These are phyloP conservation scores for Larimichthys crocea DNA, from an alignment of 2,113 vertebrate genomes.

Conservation along the genomic window DNA sequence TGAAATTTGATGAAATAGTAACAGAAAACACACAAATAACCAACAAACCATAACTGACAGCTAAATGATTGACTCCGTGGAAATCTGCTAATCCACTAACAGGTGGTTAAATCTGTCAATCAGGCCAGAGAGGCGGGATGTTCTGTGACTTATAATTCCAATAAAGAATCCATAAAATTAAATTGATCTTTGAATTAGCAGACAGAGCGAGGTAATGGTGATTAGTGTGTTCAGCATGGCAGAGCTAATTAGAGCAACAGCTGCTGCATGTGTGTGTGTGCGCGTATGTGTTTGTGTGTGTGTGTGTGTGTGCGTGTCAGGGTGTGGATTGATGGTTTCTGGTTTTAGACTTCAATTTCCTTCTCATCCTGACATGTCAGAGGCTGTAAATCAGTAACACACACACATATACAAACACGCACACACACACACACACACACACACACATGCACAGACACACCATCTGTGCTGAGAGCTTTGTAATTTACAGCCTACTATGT, in stretches of 20 bases:
- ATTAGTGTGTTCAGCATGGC: conserved; percentile 79
- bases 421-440: conserved; percentile 35
- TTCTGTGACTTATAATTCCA: conserved; percentile 77
- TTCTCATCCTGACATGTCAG: conserved; percentile 70
- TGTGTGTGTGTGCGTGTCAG: conserved; percentile 15
- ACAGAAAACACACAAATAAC: conserved; percentile 5
- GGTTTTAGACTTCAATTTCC: conserved; percentile 74
- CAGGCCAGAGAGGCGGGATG: conserved; percentile 63
- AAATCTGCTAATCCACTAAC: conserved; percentile 64
- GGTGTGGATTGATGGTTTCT: conserved; percentile 61
- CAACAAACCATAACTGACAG: conserved; percentile 40
- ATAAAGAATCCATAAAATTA: conserved; percentile 83
- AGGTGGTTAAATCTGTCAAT: conserved; percentile 76
- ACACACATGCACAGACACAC: conserved; percentile 30
- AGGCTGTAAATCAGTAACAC: conserved; percentile 68
- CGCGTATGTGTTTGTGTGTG: conserved; percentile 27
- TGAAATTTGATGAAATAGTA: conserved; percentile 22
- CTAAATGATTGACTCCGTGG: conserved; percentile 44
- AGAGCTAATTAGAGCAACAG: conserved; percentile 80
- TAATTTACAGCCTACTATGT: conserved; percentile 63
- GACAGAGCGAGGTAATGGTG: conserved; percentile 78
- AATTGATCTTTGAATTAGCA: conserved; percentile 83
- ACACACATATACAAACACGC: background rate
- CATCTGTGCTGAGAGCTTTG: conserved; percentile 62
- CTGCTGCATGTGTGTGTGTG: conserved; percentile 56